Conservation (phyloP, 2,797 vertebrate species). For the Poecilia wingei region DNA sequence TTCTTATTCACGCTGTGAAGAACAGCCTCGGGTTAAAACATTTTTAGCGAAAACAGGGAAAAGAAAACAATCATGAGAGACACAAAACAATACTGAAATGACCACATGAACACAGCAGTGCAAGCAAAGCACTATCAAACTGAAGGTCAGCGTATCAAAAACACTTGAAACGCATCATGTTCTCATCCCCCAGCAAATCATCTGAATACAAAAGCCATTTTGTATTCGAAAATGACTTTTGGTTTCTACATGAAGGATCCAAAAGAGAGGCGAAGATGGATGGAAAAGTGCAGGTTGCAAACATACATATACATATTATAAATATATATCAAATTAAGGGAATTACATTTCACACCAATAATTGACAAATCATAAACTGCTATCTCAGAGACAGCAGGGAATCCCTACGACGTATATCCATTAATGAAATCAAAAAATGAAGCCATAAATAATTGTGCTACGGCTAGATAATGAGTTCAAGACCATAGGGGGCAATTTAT, state of each 20-base stretch:
- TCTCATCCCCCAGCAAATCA: background rate
- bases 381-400: background rate
- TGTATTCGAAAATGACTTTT: background rate
- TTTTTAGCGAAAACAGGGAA: constrained; percentile 9
- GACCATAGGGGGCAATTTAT: background rate
- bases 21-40: constrained; percentile 2
- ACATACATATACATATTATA: background rate
- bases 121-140: background rate
- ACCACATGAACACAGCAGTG: constrained; percentile 1
- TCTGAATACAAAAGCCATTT: background rate
- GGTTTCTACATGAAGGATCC: background rate
- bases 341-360: background rate
- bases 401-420: fast-evolving
- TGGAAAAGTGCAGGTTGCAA: background rate
- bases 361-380: background rate
- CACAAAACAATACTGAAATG: background rate
- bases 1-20: constrained; percentile 1
- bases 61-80: constrained; percentile 5
- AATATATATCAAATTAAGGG: background rate
- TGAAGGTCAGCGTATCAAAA: background rate
- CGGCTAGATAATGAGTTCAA: background rate
- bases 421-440: background rate
- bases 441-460: background rate
- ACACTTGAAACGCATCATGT: background rate
- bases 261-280: too few relatives aligned